Evolutionary conservation across 1,140 invertebrate species (phyloP), one percentile per base, ranked within the genome.

Genomic region (Lucilia cuprina): DNA sequence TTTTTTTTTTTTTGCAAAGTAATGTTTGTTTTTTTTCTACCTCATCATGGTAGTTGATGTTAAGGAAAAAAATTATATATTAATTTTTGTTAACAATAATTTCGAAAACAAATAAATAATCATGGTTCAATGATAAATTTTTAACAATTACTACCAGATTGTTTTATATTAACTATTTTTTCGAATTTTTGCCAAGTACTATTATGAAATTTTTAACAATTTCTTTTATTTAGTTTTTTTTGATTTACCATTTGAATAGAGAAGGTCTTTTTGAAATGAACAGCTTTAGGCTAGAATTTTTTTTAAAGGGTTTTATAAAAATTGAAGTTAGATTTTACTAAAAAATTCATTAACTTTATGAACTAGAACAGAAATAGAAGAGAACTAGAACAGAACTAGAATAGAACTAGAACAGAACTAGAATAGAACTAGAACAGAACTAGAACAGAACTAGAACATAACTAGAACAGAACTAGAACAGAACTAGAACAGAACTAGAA

Each of bases 1-100:
- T 65, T 70, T 70, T 70, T 70, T 70, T 19, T 70, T 70, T 70
- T 70, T 21, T 70, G 65, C 65, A 5, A 70, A 70, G 65, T 70
- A 70, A 70, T 70, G 65, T 70, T 21, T 21, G 65, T 19, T 21
- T 10, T 21, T 21, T 70, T 70, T 30, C 25, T 21, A 70, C 65
- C 65, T 21, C 65, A 70, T 70, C 65, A 70, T 70, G 21, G n/a
- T n/a, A 14, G 55, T 70, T 70, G 17, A 70, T 10, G 21, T n/a
- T 70, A 21, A 4, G 19, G n/a, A 60, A 60, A 60, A 17, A 60
- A 30, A n/a, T 49, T 55, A 70, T 9, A 21, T 55, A 17, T 55
- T 55, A 30, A 30, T 2, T 55, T 55, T 55, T 55, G 50, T 12
- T 55, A 41, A 41, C 41, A 41, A 41, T 41, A 8, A 41, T 41